Evolutionary conservation across 2,888 invertebrate species (phyloP), one percentile per base, ranked within the genome.

Genomic region (Pantelozetes paolii): DNA sequence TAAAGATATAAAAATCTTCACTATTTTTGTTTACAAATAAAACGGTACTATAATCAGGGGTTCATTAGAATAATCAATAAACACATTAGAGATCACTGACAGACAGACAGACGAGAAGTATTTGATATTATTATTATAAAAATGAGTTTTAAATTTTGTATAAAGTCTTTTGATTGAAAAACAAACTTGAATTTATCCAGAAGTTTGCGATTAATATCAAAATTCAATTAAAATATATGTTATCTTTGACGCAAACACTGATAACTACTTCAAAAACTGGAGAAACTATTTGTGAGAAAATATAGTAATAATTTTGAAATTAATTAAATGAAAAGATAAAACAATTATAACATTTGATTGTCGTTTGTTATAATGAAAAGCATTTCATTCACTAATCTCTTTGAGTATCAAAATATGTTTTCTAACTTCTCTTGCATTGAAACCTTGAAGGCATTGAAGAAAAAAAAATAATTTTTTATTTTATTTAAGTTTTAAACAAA

Each of bases 371-470:
- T 32, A 20, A 64, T 9, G 32, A 64, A 32, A 32, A 36, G 8
- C 28, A 64, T 36, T 64, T 28, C 28, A 9, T 18, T 26, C 28
- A 30, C 9, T 9, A 36, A 36, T 36, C 6, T 9, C 9, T 36
- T 36, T 36, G 11, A 45, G n/a, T n/a, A n/a, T n/a, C n/a, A n/a
- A n/a, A n/a, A n/a, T n/a, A n/a, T n/a, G n/a, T n/a, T 28, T 28
- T 57, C 2, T 20, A 57, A 15, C 13, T 28, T 2, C 13, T 5
- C 13, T 23, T 28, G 20, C 23, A 64, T 36, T 3, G 9, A 36
- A 64, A 36, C 62, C 62, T 64, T 32, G 36, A 64, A 64, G 36
- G 62, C 62, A 32, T 64, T 36, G 62, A n/a, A 32, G 18, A 18
- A 28, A 57, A 57, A 57, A 57, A 23, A 57, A 28, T 28, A 28